Evolutionary conservation across 2,888 invertebrate species (phyloP).

Genomic region (Chesias legatella): DNA sequence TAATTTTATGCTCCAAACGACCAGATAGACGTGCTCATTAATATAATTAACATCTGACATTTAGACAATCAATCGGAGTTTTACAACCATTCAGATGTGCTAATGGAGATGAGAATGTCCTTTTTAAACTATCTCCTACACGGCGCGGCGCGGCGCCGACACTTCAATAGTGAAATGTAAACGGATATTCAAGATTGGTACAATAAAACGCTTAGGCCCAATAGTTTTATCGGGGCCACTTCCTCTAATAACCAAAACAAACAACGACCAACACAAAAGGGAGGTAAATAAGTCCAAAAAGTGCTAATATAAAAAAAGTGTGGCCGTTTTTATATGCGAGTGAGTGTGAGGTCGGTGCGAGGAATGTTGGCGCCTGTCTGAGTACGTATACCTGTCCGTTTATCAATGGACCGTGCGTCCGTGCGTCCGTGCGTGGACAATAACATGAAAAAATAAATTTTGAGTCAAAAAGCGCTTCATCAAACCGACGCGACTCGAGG

Average conservation of each 20-base stretch:
- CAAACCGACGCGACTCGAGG: constrained; percentile 73
- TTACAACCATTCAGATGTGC: constrained; percentile 44
- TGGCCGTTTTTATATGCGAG: constrained; percentile 76
- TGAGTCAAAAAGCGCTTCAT: constrained; percentile 75
- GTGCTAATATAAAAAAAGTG: constrained; percentile 77
- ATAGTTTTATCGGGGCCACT: constrained; percentile 76
- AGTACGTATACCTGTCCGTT: constrained; percentile 80
- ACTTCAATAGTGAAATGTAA: constrained; percentile 50
- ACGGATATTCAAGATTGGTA: constrained; percentile 73
- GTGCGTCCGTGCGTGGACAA: too few species aligned
- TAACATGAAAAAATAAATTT: constrained; percentile 63
- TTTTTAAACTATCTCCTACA: constrained; percentile 44
- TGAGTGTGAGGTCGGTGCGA: constrained; percentile 79
- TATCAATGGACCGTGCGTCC: constrained; percentile 79
- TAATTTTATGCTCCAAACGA: constrained; percentile 57
- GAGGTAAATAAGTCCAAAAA: constrained; percentile 76
- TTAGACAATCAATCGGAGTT: constrained; percentile 20
- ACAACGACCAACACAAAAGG: constrained; percentile 73
- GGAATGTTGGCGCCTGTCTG: constrained; percentile 81
- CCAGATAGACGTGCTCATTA: constrained; percentile 47
- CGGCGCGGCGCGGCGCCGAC: too few species aligned
- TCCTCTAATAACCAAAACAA: constrained; percentile 80
- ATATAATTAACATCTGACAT: constrained; percentile 61
- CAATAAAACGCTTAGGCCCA: constrained; percentile 78
- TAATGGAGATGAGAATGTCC: constrained; percentile 55